A percentile compares a stretch with the other conserved stretches of the same genome.
Conservation (phyloP, 2,797 vertebrate species). For the Crenichthys baileyi region DNA sequence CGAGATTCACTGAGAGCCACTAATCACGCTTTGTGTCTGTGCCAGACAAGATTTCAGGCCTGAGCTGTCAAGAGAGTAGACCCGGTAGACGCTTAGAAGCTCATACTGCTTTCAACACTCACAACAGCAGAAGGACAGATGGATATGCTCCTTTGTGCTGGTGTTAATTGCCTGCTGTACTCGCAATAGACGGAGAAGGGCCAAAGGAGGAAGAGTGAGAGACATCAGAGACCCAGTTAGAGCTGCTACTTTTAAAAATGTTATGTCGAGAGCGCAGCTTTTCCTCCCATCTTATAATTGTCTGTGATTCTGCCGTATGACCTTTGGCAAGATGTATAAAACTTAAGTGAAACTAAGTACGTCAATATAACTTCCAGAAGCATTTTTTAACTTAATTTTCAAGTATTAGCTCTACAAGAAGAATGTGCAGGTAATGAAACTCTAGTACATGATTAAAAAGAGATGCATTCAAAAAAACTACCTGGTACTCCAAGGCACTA, state of each 20-base stretch:
- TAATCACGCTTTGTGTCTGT: constrained; percentile 31
- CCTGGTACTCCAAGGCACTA: no score
- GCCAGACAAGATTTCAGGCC: constrained; percentile 37
- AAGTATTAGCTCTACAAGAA: background rate
- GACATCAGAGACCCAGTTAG: constrained; percentile 2
- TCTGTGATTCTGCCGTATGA: constrained; percentile 7
- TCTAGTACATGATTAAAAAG: no score
- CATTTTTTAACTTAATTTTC: background rate
- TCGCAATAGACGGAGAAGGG: constrained; percentile 26
- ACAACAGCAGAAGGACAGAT: constrained; percentile 46
- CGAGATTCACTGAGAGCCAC: constrained; percentile 28
- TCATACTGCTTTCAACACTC: constrained; percentile 31
- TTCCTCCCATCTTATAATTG: constrained; percentile 39
- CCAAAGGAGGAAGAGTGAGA: constrained; percentile 10
- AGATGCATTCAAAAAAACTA: no score
- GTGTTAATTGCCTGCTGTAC: constrained; percentile 55
- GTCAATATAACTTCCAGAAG: background rate
- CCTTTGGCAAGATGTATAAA: background rate
- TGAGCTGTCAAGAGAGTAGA: constrained; percentile 22
- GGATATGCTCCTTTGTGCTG: constrained; percentile 38
- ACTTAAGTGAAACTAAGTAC: constrained; percentile 15
- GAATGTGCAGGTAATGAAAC: background rate
- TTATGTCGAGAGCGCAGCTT: constrained; percentile 15
- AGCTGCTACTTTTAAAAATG: constrained; percentile 15
- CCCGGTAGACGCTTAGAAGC: constrained; percentile 28